Evolutionary conservation across 1,140 invertebrate species (phyloP).

Genomic region (Caenorhabditis tropicalis): DNA sequence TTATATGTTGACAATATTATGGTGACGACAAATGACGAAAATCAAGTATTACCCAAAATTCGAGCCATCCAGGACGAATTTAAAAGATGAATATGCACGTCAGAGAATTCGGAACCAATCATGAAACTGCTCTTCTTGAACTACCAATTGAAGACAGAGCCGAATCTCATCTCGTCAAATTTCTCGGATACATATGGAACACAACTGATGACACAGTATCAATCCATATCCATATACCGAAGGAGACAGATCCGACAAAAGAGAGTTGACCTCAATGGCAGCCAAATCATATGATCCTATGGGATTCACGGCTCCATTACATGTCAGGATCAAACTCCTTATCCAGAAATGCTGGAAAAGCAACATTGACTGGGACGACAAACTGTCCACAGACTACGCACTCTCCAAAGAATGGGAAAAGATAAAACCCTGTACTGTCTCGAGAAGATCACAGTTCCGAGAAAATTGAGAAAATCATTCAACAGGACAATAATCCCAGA

Average conservation of each 20-base stretch:
- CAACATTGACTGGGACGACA: conserved; percentile 34
- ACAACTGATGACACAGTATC: not conserved
- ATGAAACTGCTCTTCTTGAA: not conserved
- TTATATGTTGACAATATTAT: conserved; percentile 51
- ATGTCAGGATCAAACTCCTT: conserved; percentile 14
- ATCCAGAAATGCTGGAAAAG: conserved; percentile 44
- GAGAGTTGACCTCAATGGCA: not conserved
- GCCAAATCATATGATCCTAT: conserved; percentile 45
- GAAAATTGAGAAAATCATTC: not conserved
- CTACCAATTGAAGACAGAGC: not conserved
- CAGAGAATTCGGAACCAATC: not conserved
- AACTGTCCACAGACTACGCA: not conserved
- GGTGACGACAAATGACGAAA: not conserved
- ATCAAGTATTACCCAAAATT: not conserved
- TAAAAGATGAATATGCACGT: not conserved
- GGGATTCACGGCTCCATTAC: conserved; percentile 42
- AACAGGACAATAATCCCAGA: not conserved
- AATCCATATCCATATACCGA: not conserved
- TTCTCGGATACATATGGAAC: not conserved
- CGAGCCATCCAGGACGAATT: not conserved
- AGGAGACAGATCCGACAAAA: conserved; percentile 35
- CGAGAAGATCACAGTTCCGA: not conserved
- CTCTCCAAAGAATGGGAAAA: conserved; percentile 10
- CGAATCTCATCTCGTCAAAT: not conserved
- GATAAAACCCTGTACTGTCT: not conserved